Evolutionary conservation across 2,797 vertebrate species (phyloP).

Genomic region (Botia almorhae): DNA sequence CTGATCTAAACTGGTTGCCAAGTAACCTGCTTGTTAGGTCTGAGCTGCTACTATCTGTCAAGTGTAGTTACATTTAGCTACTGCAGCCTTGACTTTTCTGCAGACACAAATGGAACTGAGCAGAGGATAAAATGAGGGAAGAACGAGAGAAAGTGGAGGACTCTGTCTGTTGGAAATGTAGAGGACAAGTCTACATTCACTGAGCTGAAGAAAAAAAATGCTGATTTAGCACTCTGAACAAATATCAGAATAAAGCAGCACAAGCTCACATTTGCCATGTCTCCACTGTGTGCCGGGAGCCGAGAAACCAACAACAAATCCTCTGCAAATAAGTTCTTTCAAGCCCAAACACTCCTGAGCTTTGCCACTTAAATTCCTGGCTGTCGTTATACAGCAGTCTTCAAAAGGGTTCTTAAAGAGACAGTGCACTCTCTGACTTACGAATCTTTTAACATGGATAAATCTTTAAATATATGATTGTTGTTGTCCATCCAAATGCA

Average conservation of each 20-base stretch:
- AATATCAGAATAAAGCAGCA: conserved; percentile 39
- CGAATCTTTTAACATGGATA: background rate
- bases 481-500: background rate
- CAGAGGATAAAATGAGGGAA: background rate
- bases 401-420: conserved; percentile 29
- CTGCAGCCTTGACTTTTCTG: conserved; percentile 29
- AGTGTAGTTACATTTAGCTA: conserved; percentile 13
- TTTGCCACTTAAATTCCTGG: conserved; percentile 48
- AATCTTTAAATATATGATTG: background rate
- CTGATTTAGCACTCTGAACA: conserved; percentile 31
- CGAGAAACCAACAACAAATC: conserved; percentile 53
- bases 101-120: conserved; percentile 1
- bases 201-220: background rate
- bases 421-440: background rate
- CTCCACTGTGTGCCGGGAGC: conserved; percentile 50
- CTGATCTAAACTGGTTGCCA: conserved; percentile 15
- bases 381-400: background rate
- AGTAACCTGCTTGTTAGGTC: conserved; percentile 12
- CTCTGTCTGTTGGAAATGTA: background rate
- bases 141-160: background rate
- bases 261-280: conserved; percentile 46
- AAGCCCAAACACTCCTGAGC: conserved; percentile 45
- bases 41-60: background rate
- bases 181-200: conserved; percentile 8
- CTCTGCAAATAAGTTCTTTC: conserved; percentile 45